These are phyloP conservation scores for Amphimallon solstitiale DNA, from an alignment of 2,888 invertebrate genomes.

Conservation along the genomic window DNA sequence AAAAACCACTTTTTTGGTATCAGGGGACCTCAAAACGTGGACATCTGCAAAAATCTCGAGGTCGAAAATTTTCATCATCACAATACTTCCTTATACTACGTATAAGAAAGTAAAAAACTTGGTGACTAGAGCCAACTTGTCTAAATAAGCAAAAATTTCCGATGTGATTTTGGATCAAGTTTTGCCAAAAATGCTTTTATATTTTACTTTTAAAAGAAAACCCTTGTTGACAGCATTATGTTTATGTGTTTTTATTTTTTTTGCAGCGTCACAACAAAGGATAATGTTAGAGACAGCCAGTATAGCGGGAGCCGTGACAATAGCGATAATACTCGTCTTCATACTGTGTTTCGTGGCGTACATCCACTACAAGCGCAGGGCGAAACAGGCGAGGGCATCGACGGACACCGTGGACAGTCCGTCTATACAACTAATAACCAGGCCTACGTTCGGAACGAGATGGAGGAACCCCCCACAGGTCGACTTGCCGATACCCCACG, in stretches of 20 bases:
- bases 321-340: slow-evolving; percentile 76
- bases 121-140: too few relatives aligned
- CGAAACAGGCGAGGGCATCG: slow-evolving; percentile 56
- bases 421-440: slow-evolving; percentile 45
- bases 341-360: slow-evolving; percentile 75
- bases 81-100: too few relatives aligned
- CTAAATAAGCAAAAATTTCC: too few relatives aligned
- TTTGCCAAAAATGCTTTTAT: too few relatives aligned
- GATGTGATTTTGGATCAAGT: too few relatives aligned
- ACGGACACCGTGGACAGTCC: slow-evolving; percentile 60
- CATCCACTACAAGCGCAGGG: slow-evolving; percentile 71
- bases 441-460: slow-evolving; percentile 59
- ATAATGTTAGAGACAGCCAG: slow-evolving; percentile 89
- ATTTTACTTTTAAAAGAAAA: too few relatives aligned
- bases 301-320: slow-evolving; percentile 85
- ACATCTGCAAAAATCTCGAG: too few relatives aligned
- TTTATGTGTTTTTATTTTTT: slow-evolving; percentile 10
- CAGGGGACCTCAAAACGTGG: too few relatives aligned
- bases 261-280: slow-evolving; percentile 78
- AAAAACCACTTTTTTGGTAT: too few relatives aligned
- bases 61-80: too few relatives aligned
- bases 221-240: too few relatives aligned
- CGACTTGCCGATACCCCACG: slow-evolving; percentile 47
- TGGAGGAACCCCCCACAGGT: slow-evolving; percentile 53
- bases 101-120: too few relatives aligned